These are phyloP conservation scores for Tinamus major DNA, from an alignment of 2,797 vertebrate genomes.

Conservation along the genomic window DNA sequence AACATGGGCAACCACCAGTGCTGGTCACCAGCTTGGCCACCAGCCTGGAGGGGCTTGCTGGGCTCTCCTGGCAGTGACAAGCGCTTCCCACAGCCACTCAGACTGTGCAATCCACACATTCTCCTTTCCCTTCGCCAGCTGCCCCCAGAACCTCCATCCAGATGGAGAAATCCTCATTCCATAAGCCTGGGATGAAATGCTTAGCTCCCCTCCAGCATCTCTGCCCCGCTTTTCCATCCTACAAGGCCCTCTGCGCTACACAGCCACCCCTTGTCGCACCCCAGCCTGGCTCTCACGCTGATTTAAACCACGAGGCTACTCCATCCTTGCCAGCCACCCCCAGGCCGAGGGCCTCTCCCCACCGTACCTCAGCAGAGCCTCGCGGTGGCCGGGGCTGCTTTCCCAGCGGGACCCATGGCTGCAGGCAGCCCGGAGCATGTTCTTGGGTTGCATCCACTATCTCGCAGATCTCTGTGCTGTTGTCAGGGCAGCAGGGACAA, in stretches of 20 bases:
- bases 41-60: background rate
- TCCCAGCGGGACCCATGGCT: fast-evolving
- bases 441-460: background rate
- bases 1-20: background rate
- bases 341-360: background rate
- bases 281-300: background rate
- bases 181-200: background rate
- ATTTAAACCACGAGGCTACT: fast-evolving
- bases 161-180: background rate
- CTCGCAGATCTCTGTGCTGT: background rate
- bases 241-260: background rate
- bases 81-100: background rate
- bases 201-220: background rate
- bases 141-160: background rate
- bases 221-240: background rate
- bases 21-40: background rate
- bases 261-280: background rate
- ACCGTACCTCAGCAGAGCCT: background rate
- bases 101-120: background rate
- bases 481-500: background rate
- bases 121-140: background rate
- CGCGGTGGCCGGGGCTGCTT: fast-evolving
- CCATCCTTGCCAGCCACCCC: background rate
- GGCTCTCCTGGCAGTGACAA: background rate
- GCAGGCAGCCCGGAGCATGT: background rate